These are phyloP conservation scores for Perdita meconis DNA, from an alignment of 2,888 invertebrate species.

Conservation along the genomic window DNA sequence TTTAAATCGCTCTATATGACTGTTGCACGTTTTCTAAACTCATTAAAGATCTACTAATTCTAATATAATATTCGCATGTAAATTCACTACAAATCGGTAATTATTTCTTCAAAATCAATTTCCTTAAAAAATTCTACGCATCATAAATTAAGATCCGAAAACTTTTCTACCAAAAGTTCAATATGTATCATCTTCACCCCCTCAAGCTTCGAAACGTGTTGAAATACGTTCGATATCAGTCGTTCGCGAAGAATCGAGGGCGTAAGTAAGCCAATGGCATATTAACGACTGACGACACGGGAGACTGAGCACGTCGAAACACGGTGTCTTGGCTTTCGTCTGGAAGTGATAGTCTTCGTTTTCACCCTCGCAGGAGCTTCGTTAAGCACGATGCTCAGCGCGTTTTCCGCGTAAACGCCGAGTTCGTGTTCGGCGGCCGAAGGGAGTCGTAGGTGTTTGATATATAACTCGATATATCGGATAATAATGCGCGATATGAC, in stretches of 20 bases:
- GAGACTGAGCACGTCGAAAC: slow-evolving; percentile 58
- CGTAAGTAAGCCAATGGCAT: slow-evolving; percentile 31
- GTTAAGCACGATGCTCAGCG: slow-evolving; percentile 61
- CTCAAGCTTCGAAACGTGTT: not conserved
- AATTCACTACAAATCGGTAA: no score
- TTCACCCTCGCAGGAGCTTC: slow-evolving; percentile 48
- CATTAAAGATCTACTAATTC: no score
- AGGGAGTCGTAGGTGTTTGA: slow-evolving; percentile 76
- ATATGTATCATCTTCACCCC: not conserved
- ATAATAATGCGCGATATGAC: slow-evolving; percentile 83
- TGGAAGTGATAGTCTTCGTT: slow-evolving; percentile 79
- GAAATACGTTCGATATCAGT: slow-evolving; percentile 11
- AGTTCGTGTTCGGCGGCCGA: slow-evolving; percentile 30
- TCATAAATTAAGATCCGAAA: no score
- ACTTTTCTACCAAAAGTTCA: not conserved
- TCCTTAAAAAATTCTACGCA: no score
- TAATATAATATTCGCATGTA: no score
- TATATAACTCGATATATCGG: slow-evolving; percentile 81
- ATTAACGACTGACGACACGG: slow-evolving; percentile 59
- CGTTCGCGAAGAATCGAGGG: slow-evolving; percentile 39
- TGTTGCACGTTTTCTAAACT: no score
- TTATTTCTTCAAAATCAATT: no score
- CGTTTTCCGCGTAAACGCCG: slow-evolving; percentile 53
- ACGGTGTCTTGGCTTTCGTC: slow-evolving; percentile 70
- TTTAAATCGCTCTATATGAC: no score